Evolutionary conservation across 2,797 vertebrate species (phyloP).

Genomic region (Orestias chungarensis): DNA sequence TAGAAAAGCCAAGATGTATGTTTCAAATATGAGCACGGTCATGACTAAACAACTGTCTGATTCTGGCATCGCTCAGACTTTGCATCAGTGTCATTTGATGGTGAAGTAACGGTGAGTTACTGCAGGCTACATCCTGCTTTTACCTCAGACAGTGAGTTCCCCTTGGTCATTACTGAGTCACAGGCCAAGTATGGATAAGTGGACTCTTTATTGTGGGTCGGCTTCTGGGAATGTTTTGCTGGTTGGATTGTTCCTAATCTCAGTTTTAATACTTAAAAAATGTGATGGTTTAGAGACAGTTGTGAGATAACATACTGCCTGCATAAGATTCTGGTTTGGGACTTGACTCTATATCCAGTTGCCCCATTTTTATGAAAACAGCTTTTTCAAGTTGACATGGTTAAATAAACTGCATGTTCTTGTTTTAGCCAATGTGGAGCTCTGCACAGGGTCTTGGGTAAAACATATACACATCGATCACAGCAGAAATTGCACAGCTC

Average conservation of each 20-base stretch:
- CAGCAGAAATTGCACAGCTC: conserved; percentile 40
- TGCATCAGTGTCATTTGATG: neutral
- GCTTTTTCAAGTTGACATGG: conserved; percentile 27
- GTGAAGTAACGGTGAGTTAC: neutral
- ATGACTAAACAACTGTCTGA: neutral
- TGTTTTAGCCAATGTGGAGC: conserved; percentile 10
- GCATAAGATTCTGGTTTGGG: conserved; percentile 5
- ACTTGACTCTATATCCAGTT: conserved; percentile 12
- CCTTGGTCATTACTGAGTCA: neutral
- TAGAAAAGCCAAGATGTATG: too few relatives aligned
- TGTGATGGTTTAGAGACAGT: neutral
- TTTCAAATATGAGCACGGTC: too few relatives aligned
- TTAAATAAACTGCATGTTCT: conserved; percentile 36
- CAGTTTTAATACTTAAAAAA: neutral
- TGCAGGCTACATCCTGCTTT: neutral
- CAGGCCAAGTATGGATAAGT: neutral
- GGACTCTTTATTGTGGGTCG: neutral
- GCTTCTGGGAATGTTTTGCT: neutral
- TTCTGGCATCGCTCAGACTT: neutral
- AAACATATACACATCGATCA: conserved; percentile 40
- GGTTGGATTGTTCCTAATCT: neutral
- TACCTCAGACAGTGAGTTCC: neutral
- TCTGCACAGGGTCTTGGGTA: conserved; percentile 10
- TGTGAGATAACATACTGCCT: conserved; percentile 15
- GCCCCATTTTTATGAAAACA: conserved; percentile 8